These are phyloP conservation scores for Perizoma affinitatum DNA, from an alignment of 2,888 invertebrate species.

Conservation along the genomic window DNA sequence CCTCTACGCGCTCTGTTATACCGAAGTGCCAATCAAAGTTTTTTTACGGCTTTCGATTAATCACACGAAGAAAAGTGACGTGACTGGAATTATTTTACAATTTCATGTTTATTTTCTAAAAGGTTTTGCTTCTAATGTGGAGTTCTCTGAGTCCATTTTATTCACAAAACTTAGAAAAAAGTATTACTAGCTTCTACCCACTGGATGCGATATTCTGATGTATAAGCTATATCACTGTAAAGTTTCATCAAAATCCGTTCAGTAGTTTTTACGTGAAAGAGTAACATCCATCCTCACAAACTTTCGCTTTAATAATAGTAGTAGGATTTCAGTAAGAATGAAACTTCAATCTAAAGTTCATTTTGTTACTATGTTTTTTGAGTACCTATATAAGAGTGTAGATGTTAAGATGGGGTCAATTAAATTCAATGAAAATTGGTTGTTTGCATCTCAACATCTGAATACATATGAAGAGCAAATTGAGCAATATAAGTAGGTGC, in stretches of 20 bases:
- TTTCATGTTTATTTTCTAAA: conserved; percentile 18
- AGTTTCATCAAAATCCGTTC: too few relatives aligned
- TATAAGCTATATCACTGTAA: too few relatives aligned
- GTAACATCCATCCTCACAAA: too few relatives aligned
- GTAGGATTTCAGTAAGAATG: not conserved
- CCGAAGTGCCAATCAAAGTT: conserved; percentile 44
- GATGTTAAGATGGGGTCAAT: conserved; percentile 4
- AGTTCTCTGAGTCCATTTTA: not conserved
- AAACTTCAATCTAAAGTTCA: not conserved
- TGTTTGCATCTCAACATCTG: conserved; percentile 5
- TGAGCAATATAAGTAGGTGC: conserved; percentile 5
- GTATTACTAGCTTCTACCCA: too few relatives aligned
- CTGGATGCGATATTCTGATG: too few relatives aligned
- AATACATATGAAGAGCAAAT: conserved; percentile 25
- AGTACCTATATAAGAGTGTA: not conserved
- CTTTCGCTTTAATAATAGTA: too few relatives aligned
- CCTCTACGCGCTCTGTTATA: conserved; percentile 35
- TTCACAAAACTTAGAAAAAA: not conserved
- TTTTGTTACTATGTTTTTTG: not conserved
- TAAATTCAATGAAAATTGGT: too few relatives aligned
- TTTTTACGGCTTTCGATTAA: conserved; percentile 48
- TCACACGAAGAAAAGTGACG: conserved; percentile 41
- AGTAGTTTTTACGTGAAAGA: too few relatives aligned
- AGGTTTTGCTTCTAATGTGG: conserved; percentile 3
- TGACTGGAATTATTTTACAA: conserved; percentile 27